Percentiles rank a stretch among this genome's conserved stretches.
Evolutionary conservation across 2,888 invertebrate species (phyloP).

Genomic region (Saturnia japonica): DNA sequence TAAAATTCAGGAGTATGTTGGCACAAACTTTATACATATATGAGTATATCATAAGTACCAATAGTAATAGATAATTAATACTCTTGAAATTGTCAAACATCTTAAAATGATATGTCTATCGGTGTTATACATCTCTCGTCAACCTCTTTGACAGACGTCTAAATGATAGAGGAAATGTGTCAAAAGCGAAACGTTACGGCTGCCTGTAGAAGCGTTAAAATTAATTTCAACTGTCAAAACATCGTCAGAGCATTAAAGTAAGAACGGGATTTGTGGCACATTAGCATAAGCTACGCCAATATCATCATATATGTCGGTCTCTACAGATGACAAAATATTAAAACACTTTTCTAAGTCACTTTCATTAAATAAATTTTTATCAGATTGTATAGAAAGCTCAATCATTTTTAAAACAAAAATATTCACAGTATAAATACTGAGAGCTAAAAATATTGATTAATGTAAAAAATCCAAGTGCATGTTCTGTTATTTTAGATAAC

Average conservation of each 20-base stretch:
- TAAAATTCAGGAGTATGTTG: background rate
- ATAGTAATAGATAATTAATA: slow-evolving; percentile 9
- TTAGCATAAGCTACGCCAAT: slow-evolving; percentile 53
- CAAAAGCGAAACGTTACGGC: slow-evolving; percentile 18
- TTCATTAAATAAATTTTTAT: background rate
- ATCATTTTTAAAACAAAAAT: background rate
- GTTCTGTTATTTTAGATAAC: background rate
- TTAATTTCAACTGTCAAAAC: slow-evolving; percentile 45
- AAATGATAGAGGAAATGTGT: slow-evolving; percentile 22
- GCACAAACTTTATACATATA: too few species aligned
- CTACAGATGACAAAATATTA: background rate
- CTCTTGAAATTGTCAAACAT: slow-evolving; percentile 7
- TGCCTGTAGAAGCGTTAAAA: slow-evolving; percentile 31
- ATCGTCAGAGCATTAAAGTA: slow-evolving; percentile 41
- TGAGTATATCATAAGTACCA: background rate
- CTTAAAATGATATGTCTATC: slow-evolving; percentile 9
- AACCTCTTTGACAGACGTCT: slow-evolving; percentile 19
- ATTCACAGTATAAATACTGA: background rate
- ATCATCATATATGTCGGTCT: background rate
- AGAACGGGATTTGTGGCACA: slow-evolving; percentile 45
- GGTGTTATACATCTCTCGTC: slow-evolving; percentile 14
- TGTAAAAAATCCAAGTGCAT: background rate
- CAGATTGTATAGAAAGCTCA: background rate
- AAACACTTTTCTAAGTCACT: background rate
- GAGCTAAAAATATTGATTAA: background rate